A percentile compares a stretch with the other conserved stretches of the same genome.
Evolutionary conservation across 1,140 invertebrate species (phyloP).

Genomic region (Penaeus japonicus): DNA sequence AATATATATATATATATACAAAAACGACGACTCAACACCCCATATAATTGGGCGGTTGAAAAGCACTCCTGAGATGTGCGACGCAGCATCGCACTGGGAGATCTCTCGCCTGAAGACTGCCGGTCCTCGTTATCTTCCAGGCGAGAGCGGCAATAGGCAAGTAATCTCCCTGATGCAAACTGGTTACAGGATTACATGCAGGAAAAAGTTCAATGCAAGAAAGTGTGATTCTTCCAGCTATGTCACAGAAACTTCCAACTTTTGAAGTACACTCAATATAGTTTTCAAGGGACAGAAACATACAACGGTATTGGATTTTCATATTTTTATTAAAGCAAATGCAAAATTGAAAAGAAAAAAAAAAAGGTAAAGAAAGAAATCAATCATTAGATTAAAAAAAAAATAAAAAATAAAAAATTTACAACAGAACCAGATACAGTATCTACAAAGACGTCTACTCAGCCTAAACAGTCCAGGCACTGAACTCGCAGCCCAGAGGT

Average conservation of each 20-base stretch:
- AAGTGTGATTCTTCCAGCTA: background rate
- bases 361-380: slow-evolving; percentile 1
- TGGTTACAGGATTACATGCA: too few species aligned
- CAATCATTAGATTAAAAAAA: slow-evolving; percentile 16
- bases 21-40: too few species aligned
- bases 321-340: slow-evolving; percentile 36
- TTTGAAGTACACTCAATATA: background rate
- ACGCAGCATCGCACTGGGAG: too few species aligned
- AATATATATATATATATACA: too few species aligned
- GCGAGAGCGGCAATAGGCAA: too few species aligned
- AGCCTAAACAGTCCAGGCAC: background rate
- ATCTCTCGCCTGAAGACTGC: too few species aligned
- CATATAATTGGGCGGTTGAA: too few species aligned
- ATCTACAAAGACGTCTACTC: slow-evolving; percentile 2
- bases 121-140: too few species aligned
- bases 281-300: background rate
- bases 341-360: background rate
- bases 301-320: background rate
- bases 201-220: too few species aligned
- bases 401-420: background rate
- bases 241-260: background rate
- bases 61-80: too few species aligned
- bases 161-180: too few species aligned
- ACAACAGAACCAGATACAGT: background rate
- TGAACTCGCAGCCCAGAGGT: background rate